Base-by-base conservation (phyloP, 1,140 invertebrate species). In the Cheumatopsyche charites region DNA sequence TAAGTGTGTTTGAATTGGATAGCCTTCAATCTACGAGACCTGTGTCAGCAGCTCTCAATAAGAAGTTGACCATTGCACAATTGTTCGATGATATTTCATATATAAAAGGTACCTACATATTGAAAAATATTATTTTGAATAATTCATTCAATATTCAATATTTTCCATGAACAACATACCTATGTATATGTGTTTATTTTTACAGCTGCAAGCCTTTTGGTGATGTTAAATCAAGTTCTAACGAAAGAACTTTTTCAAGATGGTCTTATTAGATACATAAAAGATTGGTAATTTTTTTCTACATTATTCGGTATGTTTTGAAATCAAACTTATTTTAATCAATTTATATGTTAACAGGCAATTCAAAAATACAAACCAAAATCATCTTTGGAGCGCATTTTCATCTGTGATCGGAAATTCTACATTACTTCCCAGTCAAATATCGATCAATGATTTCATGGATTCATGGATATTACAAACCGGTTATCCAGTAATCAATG, bases 51-150 rank as follows among this genome's bases (percentile, higher is more conserved):
- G 82, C 87, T 19, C 92, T 96, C 1, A 78, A 86, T 3, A 89
- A 90, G 72, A 90, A 90, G 0, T 84, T 84, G 11, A 89, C 96
- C 82, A 95, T 97, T 68, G 87, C 87, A 43, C 88, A 90, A 79
- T 90, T 94, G 61, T 97, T 96, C 79, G 92, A 96, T 80, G 85
- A 87, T 1, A 94, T 97, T 29, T 93, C 93, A 0, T 97, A 97
- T 78, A 85, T 83, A 0, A 97, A 97, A 87, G 93, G 92, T 75
- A 66, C 45, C 12, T 36, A 41, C 6, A 67, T 42, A 75, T 72
- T 67, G 9, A 23, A 26, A 1, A 43, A 26, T 26, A 62, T 23
- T 7, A 9, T 19, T 36, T 36, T 23, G 6, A 62, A 13, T 29
- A 62, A 36, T 25, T 3, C 6, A 62, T 62, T 36, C 1, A 52